Percentiles rank a stretch among this genome's conserved stretches.
Evolutionary conservation across 2,797 vertebrate genomes (phyloP).

Genomic region (Muscicapa comitata): DNA sequence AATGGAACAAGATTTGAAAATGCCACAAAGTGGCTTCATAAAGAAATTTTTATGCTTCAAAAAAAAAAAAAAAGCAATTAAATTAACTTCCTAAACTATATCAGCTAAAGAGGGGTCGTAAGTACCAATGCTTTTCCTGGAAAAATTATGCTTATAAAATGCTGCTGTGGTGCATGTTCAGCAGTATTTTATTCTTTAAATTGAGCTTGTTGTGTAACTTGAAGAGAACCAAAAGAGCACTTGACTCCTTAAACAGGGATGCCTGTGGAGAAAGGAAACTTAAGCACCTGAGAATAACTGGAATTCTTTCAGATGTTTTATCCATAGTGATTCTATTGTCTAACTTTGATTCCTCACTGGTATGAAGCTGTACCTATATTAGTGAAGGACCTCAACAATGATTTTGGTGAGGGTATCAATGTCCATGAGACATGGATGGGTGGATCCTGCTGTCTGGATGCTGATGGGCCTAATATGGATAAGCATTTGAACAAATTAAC

Average conservation of each 20-base stretch:
- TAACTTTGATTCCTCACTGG: background rate
- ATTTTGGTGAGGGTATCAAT: background rate
- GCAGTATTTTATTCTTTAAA: background rate
- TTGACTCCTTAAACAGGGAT: background rate
- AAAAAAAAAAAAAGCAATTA: background rate
- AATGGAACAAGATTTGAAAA: background rate
- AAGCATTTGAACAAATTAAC: background rate
- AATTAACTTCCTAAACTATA: background rate
- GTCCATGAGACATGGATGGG: background rate
- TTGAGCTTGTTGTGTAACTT: background rate
- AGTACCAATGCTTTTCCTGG: background rate
- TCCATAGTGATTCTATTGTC: background rate
- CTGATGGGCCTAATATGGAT: background rate
- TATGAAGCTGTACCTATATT: background rate
- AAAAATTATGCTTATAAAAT: background rate
- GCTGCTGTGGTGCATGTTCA: background rate
- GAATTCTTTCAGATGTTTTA: background rate
- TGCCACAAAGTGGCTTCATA: background rate
- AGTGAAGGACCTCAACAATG: background rate
- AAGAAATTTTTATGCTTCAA: background rate
- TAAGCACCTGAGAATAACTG: background rate
- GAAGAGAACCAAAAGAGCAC: background rate
- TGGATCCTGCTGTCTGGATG: background rate
- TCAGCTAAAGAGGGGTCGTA: background rate
- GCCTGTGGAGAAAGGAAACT: background rate